phyloP scores from a whole-genome alignment of 2,888 invertebrate genomes.

The Gortyna flavago region DNA sequence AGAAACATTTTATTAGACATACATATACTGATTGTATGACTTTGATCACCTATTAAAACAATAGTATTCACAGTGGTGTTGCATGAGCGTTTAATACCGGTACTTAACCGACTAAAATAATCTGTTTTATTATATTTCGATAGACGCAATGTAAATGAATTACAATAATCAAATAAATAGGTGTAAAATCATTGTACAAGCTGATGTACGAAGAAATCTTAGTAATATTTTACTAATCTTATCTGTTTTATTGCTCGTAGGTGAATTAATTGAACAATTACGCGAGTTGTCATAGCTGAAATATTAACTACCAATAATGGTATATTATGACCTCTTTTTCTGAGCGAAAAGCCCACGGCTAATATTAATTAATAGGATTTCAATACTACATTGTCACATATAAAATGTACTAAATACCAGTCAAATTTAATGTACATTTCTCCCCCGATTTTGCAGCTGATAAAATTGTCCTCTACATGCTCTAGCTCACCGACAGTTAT shows the following conservation, averaged over 20 bases:
- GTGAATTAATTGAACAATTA: neutral
- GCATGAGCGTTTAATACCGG: constrained; percentile 1
- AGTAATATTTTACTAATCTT: constrained; percentile 24
- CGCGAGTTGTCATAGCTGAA: neutral
- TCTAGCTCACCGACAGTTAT: neutral
- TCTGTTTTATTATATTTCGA: neutral
- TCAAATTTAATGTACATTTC: neutral
- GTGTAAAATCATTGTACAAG: neutral
- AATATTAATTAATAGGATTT: neutral
- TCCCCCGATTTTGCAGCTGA: neutral
- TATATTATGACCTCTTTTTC: neutral
- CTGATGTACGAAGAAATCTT: constrained; percentile 42
- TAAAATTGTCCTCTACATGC: neutral
- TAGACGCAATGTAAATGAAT: neutral
- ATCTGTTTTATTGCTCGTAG: constrained; percentile 4
- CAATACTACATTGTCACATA: neutral
- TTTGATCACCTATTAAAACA: constrained; percentile 9
- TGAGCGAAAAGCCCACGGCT: constrained; percentile 4
- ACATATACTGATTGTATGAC: neutral
- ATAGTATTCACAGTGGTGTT: constrained; percentile 18
- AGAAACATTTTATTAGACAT: constrained; percentile 6
- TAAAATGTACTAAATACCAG: neutral
- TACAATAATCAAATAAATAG: constrained; percentile 9
- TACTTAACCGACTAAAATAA: constrained; percentile 1
- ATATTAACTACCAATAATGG: neutral